Percentiles rank a stretch among this genome's conserved stretches.
Conservation (phyloP, 2,797 vertebrate genomes). For the Halcyon chelicuti region DNA sequence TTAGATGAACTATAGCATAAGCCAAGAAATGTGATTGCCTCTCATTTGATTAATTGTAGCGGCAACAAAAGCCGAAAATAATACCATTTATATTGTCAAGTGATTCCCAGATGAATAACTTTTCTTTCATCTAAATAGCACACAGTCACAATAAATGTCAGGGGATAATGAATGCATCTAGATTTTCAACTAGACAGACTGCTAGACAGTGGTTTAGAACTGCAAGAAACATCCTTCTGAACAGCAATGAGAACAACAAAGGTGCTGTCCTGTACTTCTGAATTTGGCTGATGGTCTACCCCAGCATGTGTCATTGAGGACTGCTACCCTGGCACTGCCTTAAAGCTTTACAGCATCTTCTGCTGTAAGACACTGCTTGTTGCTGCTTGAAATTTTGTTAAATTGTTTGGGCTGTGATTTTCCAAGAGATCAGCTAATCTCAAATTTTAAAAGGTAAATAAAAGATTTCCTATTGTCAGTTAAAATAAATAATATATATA, state of each 20-base stretch:
- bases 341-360: background rate
- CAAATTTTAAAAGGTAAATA: background rate
- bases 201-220: background rate
- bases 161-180: conserved; percentile 14
- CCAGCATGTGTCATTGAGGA: background rate
- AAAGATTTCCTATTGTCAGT: background rate
- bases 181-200: conserved; percentile 4
- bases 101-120: conserved; percentile 41
- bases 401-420: background rate
- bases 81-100: conserved; percentile 54
- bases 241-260: background rate
- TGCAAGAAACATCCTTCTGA: background rate
- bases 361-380: background rate
- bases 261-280: background rate
- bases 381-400: background rate
- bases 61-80: conserved; percentile 47
- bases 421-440: background rate
- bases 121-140: conserved; percentile 35
- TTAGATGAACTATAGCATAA: background rate
- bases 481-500: background rate
- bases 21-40: background rate
- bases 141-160: conserved; percentile 35
- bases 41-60: conserved; percentile 59
- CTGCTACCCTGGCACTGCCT: background rate
- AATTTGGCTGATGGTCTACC: background rate